Conservation (phyloP, 2,888 invertebrate genomes). For the Scrobipalpa costella region DNA sequence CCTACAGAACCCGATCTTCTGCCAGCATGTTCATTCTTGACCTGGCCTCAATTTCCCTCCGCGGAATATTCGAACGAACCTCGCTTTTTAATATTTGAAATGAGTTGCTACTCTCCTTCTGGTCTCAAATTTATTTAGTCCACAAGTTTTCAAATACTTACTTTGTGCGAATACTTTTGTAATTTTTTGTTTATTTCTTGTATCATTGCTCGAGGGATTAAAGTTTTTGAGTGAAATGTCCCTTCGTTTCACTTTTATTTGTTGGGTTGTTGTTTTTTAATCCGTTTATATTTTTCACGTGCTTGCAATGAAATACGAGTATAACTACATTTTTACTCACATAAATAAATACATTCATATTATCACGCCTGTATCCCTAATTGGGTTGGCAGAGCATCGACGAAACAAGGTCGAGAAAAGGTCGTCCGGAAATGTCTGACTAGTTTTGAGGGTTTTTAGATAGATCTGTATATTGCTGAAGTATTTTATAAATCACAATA, state of each 20-base stretch:
- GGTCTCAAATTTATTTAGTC: constrained; percentile 49
- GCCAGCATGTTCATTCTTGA: constrained; percentile 14
- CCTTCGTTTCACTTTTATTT: constrained; percentile 3
- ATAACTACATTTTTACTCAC: no score
- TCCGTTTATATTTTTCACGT: background rate
- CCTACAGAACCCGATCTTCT: constrained; percentile 1
- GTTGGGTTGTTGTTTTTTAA: background rate
- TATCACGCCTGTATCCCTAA: no score
- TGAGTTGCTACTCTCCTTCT: constrained; percentile 45
- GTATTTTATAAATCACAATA: no score
- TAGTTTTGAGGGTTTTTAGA: no score
- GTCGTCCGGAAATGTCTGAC: no score
- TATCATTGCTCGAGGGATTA: constrained; percentile 4
- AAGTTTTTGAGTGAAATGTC: background rate
- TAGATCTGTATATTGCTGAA: no score
- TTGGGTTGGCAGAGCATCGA: no score
- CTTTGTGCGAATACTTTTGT: constrained; percentile 41
- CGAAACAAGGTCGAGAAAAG: no score
- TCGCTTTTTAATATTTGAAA: constrained; percentile 59
- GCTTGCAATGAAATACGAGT: background rate
- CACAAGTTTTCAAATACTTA: constrained; percentile 44
- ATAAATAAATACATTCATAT: no score
- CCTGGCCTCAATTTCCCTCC: constrained; percentile 35
- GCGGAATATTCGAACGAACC: constrained; percentile 35
- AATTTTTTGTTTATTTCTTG: constrained; percentile 40